A percentile compares a stretch with the other conserved stretches of the same genome.
phyloP scores from a whole-genome alignment of 2,113 vertebrate species.

The Tringa solitaria region DNA sequence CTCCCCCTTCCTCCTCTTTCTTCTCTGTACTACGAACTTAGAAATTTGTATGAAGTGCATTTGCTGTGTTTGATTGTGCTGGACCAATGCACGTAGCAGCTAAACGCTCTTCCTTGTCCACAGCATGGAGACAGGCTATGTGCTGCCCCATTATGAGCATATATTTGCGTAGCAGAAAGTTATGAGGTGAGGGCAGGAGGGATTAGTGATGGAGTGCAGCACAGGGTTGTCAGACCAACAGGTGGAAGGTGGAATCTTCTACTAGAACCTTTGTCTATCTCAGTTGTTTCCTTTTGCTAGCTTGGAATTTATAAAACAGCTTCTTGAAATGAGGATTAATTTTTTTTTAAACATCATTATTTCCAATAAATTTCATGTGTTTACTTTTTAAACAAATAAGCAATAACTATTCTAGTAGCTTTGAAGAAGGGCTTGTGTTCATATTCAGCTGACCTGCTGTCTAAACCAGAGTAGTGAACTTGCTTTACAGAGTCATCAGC shows the following conservation, averaged over 20 bases:
- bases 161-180: neutral
- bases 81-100: neutral
- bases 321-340: neutral
- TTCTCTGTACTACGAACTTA: fast-evolving
- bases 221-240: neutral
- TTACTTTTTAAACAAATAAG: neutral
- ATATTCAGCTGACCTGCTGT: neutral
- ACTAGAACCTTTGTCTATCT: neutral
- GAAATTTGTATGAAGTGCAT: neutral
- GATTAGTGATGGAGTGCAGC: too few relatives aligned
- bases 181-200: too few relatives aligned
- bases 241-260: neutral
- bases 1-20: neutral
- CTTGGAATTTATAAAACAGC: neutral
- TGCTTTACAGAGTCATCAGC: neutral
- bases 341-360: neutral
- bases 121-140: neutral
- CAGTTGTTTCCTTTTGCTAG: neutral
- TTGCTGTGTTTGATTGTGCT: neutral
- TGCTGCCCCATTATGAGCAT: fast-evolving
- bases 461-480: neutral
- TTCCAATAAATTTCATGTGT: neutral
- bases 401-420: neutral
- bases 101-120: neutral
- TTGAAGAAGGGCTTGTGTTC: neutral